Base-by-base conservation (phyloP, 2,888 invertebrate species). In the Ryuthela nishihirai region DNA sequence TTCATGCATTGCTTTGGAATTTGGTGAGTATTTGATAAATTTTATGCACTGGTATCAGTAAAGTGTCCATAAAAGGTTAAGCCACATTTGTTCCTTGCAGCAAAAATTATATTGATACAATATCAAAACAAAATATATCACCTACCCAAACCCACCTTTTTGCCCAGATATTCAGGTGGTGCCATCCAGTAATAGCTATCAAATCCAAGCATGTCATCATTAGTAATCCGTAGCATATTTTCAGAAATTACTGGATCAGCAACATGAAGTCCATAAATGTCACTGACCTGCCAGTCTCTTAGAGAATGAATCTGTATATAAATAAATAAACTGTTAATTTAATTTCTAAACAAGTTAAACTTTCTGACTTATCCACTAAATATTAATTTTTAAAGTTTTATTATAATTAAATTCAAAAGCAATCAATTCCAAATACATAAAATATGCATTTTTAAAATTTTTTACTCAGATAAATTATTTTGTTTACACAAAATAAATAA, bases 111-210 rank as follows among this genome's bases (percentile, higher is more conserved):
- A 10, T 32, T 26, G 54, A 34, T 34, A 34, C 35, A 29, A 52
- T 44, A 43, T 38, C 45, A 53, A 24, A 53, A 40, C n/a, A 40
- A 29, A 40, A 32, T 38, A 21, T 20, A 44, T 52, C 56, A 58
- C 56, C 50, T 58, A 58, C 56, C 56, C 41, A 52, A 50, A 58
- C 56, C 56, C 56, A 70, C 66, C 62, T 68, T 69, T 52, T 92
- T 90, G 5, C 94, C 94, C 49, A 82, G 78, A 74, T 88, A 94
- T 18, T 82, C 77, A 61, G 79, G 76, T 0, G 89, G 88, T 3
- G 92, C 89, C 67, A 86, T 77, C 94, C 95, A 98, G 75, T 89
- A 98, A 69, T 85, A 83, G 55, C 84, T 79, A 72, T 86, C 84
- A 69, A 84, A 67, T 7, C 67, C 62, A 18, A 54, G 47, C 69